Percentiles rank a stretch among this genome's conserved stretches.
phyloP scores from a whole-genome alignment of 2,797 vertebrate genomes.

The Pogoniulus pusillus region DNA sequence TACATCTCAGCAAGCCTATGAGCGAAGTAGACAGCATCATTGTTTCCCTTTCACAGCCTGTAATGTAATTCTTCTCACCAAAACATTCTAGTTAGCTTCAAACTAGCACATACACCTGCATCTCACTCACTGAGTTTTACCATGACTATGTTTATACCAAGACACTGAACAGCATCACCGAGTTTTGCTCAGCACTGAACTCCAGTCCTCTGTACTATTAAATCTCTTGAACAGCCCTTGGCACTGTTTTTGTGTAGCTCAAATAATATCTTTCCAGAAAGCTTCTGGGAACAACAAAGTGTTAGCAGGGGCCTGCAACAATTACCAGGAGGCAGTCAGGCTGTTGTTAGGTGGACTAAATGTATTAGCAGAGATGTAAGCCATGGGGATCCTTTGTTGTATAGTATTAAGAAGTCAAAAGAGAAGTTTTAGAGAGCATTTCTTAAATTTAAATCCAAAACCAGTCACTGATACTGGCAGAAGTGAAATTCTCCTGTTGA shows the following conservation, averaged over 20 bases:
- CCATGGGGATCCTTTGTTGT: neutral
- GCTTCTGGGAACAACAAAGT: neutral
- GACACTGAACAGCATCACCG: neutral
- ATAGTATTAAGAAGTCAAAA: neutral
- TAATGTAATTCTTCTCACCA: too few species aligned
- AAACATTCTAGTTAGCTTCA: too few species aligned
- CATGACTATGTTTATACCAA: neutral
- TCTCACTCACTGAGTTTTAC: neutral
- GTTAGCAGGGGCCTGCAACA: neutral
- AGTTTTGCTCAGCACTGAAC: neutral
- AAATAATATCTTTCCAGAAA: neutral
- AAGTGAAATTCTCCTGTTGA: neutral
- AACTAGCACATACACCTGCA: neutral
- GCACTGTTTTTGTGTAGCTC: neutral
- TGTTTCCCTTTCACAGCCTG: too few species aligned
- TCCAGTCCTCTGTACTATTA: neutral
- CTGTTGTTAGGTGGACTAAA: neutral
- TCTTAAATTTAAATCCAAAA: neutral
- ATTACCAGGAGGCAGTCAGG: neutral
- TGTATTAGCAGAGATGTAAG: neutral
- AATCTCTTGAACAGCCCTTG: neutral
- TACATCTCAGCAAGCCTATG: too few species aligned
- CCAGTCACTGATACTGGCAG: neutral
- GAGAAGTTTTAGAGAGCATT: neutral
- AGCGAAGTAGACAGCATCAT: too few species aligned